Percentiles rank a stretch among this genome's conserved stretches.
Evolutionary conservation across 2,888 invertebrate genomes (phyloP).

Genomic region (Candidula unifasciata): DNA sequence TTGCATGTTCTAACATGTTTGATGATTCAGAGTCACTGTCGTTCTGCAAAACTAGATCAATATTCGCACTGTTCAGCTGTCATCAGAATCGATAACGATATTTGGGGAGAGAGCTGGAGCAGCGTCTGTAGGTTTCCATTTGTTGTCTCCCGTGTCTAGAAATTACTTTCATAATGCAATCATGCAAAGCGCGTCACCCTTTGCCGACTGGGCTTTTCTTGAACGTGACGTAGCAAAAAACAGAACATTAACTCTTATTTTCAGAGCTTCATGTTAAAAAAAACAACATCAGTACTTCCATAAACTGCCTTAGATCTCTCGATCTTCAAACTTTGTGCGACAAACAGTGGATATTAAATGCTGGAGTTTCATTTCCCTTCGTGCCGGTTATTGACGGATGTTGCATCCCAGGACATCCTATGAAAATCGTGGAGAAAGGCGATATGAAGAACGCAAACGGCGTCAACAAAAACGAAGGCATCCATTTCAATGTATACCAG

Average conservation of each 20-base stretch:
- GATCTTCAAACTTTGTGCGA: constrained; percentile 16
- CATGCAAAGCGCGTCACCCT: constrained; percentile 63
- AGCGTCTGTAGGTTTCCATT: constrained; percentile 61
- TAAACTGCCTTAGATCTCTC: constrained; percentile 28
- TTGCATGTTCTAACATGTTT: no score
- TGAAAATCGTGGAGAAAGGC: constrained; percentile 91
- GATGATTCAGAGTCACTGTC: no score
- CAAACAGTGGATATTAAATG: not conserved
- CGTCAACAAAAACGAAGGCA: constrained; percentile 96
- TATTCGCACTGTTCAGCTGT: no score
- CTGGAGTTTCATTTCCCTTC: constrained; percentile 82
- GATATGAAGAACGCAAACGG: constrained; percentile 95
- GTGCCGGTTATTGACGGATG: constrained; percentile 93
- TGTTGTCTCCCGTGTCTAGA: constrained; percentile 63
- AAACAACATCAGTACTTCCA: not conserved
- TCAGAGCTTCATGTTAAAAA: not conserved
- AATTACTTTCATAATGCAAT: constrained; percentile 65
- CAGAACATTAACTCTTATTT: constrained; percentile 6
- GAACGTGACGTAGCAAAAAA: not conserved
- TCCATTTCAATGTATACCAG: constrained; percentile 94
- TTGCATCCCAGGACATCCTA: constrained; percentile 91
- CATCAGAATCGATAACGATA: constrained; percentile 60
- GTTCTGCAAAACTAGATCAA: no score
- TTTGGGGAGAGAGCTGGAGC: constrained; percentile 73
- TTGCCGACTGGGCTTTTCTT: constrained; percentile 59